These are phyloP conservation scores for Benthosema pterotum DNA, from an alignment of 2,797 vertebrate genomes.

Conservation along the genomic window DNA sequence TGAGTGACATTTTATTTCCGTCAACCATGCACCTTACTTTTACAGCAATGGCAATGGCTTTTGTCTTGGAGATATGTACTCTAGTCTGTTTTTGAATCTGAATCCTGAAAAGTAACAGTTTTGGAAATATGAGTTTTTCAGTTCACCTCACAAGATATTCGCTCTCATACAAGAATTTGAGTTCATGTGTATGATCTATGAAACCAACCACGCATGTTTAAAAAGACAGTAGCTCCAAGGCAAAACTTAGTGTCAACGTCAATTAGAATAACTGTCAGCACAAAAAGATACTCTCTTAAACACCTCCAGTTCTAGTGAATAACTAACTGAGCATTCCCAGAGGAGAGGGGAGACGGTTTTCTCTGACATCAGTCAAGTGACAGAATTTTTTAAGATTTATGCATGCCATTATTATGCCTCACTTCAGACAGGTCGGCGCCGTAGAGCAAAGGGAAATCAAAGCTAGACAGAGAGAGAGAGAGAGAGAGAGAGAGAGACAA, in stretches of 20 bases:
- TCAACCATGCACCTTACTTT: too few species aligned
- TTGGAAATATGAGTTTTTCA: too few species aligned
- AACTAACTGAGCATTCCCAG: constrained; percentile 32
- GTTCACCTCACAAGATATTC: too few species aligned
- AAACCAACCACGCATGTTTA: neutral
- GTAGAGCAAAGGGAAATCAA: too few species aligned
- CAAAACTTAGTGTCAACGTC: constrained; percentile 6
- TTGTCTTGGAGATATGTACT: too few species aligned
- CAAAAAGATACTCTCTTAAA: constrained; percentile 13
- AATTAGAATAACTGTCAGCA: constrained; percentile 10
- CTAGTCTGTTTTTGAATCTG: too few species aligned
- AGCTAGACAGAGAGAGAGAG: neutral
- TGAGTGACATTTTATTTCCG: too few species aligned
- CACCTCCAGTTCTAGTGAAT: constrained; percentile 33
- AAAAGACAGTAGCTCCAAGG: neutral
- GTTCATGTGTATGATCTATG: too few species aligned
- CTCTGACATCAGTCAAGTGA: constrained; percentile 17
- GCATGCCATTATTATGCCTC: constrained; percentile 23
- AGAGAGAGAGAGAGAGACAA: neutral
- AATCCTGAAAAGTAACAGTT: too few species aligned
- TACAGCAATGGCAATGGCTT: too few species aligned
- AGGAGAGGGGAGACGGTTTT: constrained; percentile 37
- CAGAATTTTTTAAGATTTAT: constrained; percentile 45
- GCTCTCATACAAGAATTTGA: too few species aligned
- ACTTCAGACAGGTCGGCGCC: too few species aligned